phyloP scores from a whole-genome alignment of 2,888 invertebrate species.

The Parnassius glacialis region DNA sequence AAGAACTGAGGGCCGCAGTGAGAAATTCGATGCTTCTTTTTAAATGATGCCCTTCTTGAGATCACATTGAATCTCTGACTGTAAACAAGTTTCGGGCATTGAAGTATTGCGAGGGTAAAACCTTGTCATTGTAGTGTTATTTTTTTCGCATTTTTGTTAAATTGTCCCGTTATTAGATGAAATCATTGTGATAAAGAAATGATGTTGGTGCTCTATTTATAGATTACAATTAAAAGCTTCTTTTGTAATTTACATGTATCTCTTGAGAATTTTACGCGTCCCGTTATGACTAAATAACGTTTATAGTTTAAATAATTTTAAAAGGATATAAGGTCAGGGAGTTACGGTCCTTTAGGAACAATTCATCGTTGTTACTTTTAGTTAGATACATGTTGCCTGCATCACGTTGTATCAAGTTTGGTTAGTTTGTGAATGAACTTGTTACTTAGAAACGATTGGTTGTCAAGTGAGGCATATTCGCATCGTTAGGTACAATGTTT shows the following conservation, averaged over 20 bases:
- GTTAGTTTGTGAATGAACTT: slow-evolving; percentile 15
- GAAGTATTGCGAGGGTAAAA: slow-evolving; percentile 48
- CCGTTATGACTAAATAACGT: too few species aligned
- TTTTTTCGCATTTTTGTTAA: slow-evolving; percentile 36
- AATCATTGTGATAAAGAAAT: slow-evolving; percentile 31
- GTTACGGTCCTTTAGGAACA: too few species aligned
- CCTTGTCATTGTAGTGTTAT: slow-evolving; percentile 51
- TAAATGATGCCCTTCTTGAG: slow-evolving; percentile 64
- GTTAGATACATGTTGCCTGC: slow-evolving; percentile 7
- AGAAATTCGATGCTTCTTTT: slow-evolving; percentile 66
- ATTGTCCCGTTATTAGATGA: slow-evolving; percentile 41
- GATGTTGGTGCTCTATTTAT: neutral
- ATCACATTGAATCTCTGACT: slow-evolving; percentile 65
- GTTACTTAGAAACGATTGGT: slow-evolving; percentile 8
- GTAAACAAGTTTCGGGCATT: slow-evolving; percentile 65
- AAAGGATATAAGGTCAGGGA: too few species aligned
- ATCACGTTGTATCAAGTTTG: neutral
- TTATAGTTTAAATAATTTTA: too few species aligned
- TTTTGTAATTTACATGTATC: too few species aligned
- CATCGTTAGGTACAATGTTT: slow-evolving; percentile 24
- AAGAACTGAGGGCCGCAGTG: slow-evolving; percentile 56
- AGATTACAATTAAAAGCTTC: too few species aligned
- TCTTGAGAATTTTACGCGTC: too few species aligned
- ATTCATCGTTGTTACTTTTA: too few species aligned
- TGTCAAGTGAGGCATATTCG: too few species aligned